A percentile compares a stretch with the other conserved stretches of the same genome.
phyloP scores from a whole-genome alignment of 2,888 invertebrate genomes.

The Anaspis maculata region DNA sequence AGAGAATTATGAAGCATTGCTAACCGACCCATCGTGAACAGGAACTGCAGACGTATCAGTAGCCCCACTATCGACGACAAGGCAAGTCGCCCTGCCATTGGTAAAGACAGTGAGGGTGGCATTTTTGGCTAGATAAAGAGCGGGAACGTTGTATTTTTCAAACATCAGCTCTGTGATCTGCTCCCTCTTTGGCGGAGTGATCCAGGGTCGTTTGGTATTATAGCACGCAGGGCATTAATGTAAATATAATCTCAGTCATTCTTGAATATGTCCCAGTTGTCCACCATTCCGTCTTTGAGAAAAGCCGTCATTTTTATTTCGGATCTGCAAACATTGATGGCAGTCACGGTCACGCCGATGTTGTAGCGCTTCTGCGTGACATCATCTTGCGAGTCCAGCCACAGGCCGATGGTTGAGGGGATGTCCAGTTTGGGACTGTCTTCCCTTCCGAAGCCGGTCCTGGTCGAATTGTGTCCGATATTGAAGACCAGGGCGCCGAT shows the following conservation, averaged over 20 bases:
- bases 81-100: conserved; percentile 61
- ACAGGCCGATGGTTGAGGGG: conserved; percentile 53
- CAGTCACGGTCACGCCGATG: conserved; percentile 58
- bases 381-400: conserved; percentile 44
- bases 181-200: too few relatives aligned
- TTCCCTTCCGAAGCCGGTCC: conserved; percentile 62
- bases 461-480: too few relatives aligned
- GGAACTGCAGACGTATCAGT: conserved; percentile 67
- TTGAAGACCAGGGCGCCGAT: conserved; percentile 63
- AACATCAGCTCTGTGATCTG: conserved; percentile 64
- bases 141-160: conserved; percentile 68
- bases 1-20: too few relatives aligned
- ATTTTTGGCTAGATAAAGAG: conserved; percentile 65
- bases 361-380: conserved; percentile 41
- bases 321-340: conserved; percentile 58
- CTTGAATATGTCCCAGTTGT: conserved; percentile 70
- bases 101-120: conserved; percentile 66
- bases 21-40: conserved; percentile 68
- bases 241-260: conserved; percentile 59
- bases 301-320: too few relatives aligned
- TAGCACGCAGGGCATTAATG: conserved; percentile 52
- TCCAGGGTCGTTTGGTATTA: conserved; percentile 58
- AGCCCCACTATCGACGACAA: conserved; percentile 70
- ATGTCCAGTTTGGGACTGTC: conserved; percentile 65
- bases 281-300: conserved; percentile 65